These are phyloP conservation scores for Fragum fragum DNA, from an alignment of 2,888 invertebrate genomes.

Conservation along the genomic window DNA sequence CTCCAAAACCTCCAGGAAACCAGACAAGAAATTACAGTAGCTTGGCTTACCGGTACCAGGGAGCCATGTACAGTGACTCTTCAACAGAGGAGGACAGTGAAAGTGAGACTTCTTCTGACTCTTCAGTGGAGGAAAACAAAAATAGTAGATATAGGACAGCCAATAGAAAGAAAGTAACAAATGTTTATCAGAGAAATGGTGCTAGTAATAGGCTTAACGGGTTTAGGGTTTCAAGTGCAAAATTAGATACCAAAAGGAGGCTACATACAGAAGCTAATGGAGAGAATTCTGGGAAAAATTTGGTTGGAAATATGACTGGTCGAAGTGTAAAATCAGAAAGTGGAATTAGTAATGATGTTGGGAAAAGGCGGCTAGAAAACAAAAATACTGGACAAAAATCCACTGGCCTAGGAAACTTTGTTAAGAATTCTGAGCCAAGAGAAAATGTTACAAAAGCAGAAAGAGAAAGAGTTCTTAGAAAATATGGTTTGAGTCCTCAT, in stretches of 20 bases:
- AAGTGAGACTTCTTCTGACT: conserved; percentile 63
- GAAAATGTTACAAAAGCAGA: conserved; percentile 40
- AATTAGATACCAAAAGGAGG: conserved; percentile 41
- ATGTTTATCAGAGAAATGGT: conserved; percentile 39
- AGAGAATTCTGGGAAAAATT: conserved; percentile 6
- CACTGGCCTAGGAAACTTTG: neutral
- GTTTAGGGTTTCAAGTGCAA: conserved; percentile 58
- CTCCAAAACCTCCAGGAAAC: conserved; percentile 34
- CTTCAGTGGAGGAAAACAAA: conserved; percentile 60
- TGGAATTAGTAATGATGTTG: conserved; percentile 43
- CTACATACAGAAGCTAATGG: conserved; percentile 35
- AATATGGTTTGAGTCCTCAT: conserved; percentile 60
- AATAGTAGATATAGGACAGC: conserved; percentile 40
- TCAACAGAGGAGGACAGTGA: conserved; percentile 57
- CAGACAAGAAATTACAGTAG: conserved; percentile 53
- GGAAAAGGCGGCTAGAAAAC: conserved; percentile 32
- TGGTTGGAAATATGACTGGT: conserved; percentile 50
- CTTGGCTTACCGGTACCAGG: conserved; percentile 34
- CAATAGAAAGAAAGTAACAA: conserved; percentile 34
- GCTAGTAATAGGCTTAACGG: conserved; percentile 33
- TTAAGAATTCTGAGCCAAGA: conserved; percentile 11
- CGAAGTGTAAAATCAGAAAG: conserved; percentile 65
- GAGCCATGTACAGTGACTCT: conserved; percentile 41
- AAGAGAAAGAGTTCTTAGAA: conserved; percentile 59
- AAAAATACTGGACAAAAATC: conserved; percentile 25